Percentiles rank a stretch among this genome's conserved stretches.
Conservation (phyloP, 2,113 vertebrate genomes). For the Athene noctua region DNA sequence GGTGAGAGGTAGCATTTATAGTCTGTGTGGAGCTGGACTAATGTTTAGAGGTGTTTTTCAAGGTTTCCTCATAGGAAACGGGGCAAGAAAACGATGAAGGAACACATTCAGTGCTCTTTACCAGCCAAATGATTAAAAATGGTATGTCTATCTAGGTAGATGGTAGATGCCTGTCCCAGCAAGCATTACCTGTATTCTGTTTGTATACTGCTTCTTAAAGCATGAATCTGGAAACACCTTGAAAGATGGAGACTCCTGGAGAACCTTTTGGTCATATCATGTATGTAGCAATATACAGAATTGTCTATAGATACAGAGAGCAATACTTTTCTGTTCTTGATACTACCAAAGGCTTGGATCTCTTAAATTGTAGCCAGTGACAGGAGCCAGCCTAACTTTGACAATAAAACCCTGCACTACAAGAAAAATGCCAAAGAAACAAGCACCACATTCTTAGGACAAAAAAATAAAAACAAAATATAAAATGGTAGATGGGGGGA, state of each 20-base stretch:
- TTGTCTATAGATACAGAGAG: neutral
- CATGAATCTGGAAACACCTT: neutral
- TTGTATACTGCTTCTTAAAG: neutral
- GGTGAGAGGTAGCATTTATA: neutral
- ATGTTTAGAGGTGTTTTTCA: neutral
- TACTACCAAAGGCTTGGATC: neutral
- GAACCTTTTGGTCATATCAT: neutral
- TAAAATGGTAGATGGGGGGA: neutral
- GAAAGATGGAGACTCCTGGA: neutral
- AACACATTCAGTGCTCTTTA: neutral
- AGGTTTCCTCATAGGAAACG: neutral
- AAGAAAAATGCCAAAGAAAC: neutral
- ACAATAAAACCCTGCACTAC: neutral
- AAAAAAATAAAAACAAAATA: conserved; percentile 26
- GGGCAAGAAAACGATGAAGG: neutral
- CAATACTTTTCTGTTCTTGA: neutral
- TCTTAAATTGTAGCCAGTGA: neutral
- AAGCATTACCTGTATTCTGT: neutral
- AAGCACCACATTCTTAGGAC: neutral
- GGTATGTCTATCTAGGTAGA: neutral
- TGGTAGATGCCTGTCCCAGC: neutral
- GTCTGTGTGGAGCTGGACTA: neutral
- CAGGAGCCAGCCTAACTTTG: neutral
- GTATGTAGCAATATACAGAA: neutral
- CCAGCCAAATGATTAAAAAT: neutral